Percentiles rank a stretch among this genome's conserved stretches.
phyloP scores from a whole-genome alignment of 30 jellyfish, hydroid and myxozoan genomes.

The Catostylus mosaicus region DNA sequence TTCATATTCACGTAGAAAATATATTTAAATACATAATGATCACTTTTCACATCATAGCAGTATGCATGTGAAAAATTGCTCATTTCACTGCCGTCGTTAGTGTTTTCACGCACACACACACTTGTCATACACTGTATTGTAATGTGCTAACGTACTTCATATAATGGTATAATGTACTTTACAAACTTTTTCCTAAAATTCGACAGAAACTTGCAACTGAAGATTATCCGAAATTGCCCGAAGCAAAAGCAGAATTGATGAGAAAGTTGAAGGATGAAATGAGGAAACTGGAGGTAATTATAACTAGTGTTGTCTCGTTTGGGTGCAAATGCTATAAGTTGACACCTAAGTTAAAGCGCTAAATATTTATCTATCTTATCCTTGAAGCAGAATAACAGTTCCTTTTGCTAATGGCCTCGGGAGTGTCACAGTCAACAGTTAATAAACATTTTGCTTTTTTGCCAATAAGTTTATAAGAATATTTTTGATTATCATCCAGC shows the following conservation, averaged over 20 bases:
- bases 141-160: too few relatives aligned
- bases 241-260: constrained; percentile 10
- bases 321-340: not conserved
- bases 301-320: not conserved
- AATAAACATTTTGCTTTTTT: too few relatives aligned
- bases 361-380: not conserved
- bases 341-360: not conserved
- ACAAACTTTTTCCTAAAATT: not conserved
- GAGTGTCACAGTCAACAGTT: not conserved
- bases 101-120: not conserved
- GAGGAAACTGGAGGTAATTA: constrained; percentile 9
- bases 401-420: not conserved
- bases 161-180: not conserved
- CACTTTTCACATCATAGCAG: not conserved
- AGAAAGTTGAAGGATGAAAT: not conserved
- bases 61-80: not conserved
- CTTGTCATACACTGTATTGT: too few relatives aligned
- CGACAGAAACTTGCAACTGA: not conserved
- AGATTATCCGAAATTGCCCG: constrained; percentile 7
- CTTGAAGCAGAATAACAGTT: not conserved
- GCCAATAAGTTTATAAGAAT: too few relatives aligned
- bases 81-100: not conserved
- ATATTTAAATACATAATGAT: too few relatives aligned
- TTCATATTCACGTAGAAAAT: not conserved
- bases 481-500: too few relatives aligned